These are phyloP conservation scores for Mechanitis messenoides DNA, from an alignment of 2,888 invertebrate genomes.

Conservation along the genomic window DNA sequence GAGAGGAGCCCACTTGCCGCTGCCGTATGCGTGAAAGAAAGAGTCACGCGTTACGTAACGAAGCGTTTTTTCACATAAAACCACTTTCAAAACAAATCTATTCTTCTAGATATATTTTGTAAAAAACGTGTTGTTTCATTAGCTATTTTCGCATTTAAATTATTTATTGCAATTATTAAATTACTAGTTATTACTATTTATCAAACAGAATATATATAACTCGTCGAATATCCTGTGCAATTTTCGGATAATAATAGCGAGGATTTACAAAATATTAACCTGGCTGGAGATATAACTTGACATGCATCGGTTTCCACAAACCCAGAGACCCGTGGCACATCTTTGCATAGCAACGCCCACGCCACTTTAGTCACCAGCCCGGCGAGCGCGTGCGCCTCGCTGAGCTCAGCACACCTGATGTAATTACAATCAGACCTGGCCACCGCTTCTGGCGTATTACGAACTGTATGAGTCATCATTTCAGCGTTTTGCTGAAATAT, in stretches of 20 bases:
- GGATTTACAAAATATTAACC: constrained; percentile 36
- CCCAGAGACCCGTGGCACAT: constrained; percentile 55
- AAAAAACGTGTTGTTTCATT: too few species aligned
- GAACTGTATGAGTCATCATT: constrained; percentile 59
- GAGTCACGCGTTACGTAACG: too few species aligned
- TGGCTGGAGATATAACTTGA: constrained; percentile 61
- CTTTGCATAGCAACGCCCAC: constrained; percentile 55
- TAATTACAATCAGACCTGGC: constrained; percentile 45
- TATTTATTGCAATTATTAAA: too few species aligned
- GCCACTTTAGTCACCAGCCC: constrained; percentile 60
- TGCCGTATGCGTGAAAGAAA: too few species aligned
- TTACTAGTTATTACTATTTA: too few species aligned
- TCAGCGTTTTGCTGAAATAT: constrained; percentile 52
- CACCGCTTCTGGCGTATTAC: constrained; percentile 45
- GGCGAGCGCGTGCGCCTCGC: constrained; percentile 66
- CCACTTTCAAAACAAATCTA: too few species aligned
- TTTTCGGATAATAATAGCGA: not conserved
- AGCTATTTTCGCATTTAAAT: too few species aligned
- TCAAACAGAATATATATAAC: too few species aligned
- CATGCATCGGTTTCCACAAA: constrained; percentile 59
- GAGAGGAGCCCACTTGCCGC: too few species aligned
- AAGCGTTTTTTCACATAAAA: too few species aligned
- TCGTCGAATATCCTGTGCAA: too few species aligned
- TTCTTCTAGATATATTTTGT: too few species aligned
- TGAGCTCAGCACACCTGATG: constrained; percentile 51